Percentiles rank a stretch among this genome's conserved stretches.
Conservation (phyloP, 2,113 vertebrate genomes). For the Hydrochoerus hydrochaeris region DNA sequence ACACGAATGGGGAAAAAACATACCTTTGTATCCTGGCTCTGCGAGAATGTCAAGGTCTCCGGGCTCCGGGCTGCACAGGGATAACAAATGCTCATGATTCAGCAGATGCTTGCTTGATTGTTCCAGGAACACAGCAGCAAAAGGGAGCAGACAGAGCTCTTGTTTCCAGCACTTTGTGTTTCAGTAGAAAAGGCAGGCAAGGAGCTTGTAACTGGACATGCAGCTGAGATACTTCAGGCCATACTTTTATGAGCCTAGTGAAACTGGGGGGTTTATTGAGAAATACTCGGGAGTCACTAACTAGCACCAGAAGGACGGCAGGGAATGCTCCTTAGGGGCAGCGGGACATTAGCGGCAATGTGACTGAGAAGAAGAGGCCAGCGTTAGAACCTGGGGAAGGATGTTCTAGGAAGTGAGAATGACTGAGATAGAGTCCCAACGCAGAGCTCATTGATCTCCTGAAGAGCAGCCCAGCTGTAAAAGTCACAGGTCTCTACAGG, state of each 20-base stretch:
- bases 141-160: fast-evolving
- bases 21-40: neutral
- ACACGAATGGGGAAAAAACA: fast-evolving
- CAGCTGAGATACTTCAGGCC: neutral
- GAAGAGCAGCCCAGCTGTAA: neutral
- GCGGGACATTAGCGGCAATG: neutral
- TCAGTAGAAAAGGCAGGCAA: neutral
- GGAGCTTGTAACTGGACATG: fast-evolving
- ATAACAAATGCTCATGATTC: fast-evolving
- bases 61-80: fast-evolving
- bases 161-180: no score
- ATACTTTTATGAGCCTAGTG: neutral
- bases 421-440: neutral
- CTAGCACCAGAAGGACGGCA: fast-evolving
- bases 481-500: fast-evolving
- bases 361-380: neutral
- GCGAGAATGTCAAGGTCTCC: fast-evolving
- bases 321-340: neutral
- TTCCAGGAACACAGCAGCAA: neutral
- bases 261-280: neutral
- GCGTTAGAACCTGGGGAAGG: neutral
- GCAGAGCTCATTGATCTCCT: neutral
- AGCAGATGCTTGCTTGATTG: no score
- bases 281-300: neutral
- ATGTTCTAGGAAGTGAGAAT: neutral